A percentile compares a stretch with the other conserved stretches of the same genome.
Evolutionary conservation across 2,888 invertebrate species (phyloP).

Genomic region (Eumacrocentrus americanus): DNA sequence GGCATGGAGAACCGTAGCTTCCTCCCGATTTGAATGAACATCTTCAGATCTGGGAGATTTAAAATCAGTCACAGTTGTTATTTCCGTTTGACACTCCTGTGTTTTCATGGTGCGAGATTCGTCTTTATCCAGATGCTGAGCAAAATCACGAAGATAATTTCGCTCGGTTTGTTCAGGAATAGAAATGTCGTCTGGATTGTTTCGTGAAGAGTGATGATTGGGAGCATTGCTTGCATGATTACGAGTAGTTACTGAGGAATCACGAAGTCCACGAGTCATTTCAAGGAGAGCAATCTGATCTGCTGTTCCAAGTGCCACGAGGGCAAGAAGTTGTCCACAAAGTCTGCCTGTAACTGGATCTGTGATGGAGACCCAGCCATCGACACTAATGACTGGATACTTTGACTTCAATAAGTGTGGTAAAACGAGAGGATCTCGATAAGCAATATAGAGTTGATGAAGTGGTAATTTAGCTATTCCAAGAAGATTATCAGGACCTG

Average conservation of each 20-base stretch:
- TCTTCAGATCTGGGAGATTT: slow-evolving; percentile 34
- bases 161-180: neutral
- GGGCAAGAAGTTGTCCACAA: slow-evolving; percentile 65
- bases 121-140: neutral
- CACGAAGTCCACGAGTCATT: slow-evolving; percentile 54
- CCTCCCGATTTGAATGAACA: slow-evolving; percentile 29
- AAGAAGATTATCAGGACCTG: slow-evolving; percentile 58
- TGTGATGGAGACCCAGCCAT: slow-evolving; percentile 66
- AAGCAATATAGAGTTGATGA: slow-evolving; percentile 69
- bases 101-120: slow-evolving; percentile 35
- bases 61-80: slow-evolving; percentile 40
- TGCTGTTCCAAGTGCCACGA: slow-evolving; percentile 68
- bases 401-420: slow-evolving; percentile 65
- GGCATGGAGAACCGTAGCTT: slow-evolving; percentile 40
- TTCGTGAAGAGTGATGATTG: neutral
- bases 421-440: slow-evolving; percentile 65
- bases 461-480: slow-evolving; percentile 66
- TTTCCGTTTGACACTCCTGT: slow-evolving; percentile 53
- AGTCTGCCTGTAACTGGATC: slow-evolving; percentile 60
- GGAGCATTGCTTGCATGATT: slow-evolving; percentile 15
- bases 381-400: slow-evolving; percentile 68
- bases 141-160: neutral
- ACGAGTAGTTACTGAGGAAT: slow-evolving; percentile 36
- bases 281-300: slow-evolving; percentile 67
- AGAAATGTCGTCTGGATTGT: neutral